phyloP scores from a whole-genome alignment of 2,113 vertebrate genomes.

The Sylvietta virens region DNA sequence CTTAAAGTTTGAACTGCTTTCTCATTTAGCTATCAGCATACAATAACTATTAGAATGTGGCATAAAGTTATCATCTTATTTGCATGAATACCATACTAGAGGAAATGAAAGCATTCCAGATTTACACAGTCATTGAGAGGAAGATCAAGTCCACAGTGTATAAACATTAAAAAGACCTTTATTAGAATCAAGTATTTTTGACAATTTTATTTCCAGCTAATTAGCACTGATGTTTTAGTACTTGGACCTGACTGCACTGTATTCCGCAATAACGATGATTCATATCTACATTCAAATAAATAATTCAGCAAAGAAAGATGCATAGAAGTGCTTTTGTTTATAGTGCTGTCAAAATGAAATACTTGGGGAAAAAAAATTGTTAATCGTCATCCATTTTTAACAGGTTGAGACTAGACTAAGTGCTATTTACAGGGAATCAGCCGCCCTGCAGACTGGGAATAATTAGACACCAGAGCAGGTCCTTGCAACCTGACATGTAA shows the following conservation, averaged over 20 bases:
- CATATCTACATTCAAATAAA: slow-evolving; percentile 51
- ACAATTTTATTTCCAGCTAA: slow-evolving; percentile 69
- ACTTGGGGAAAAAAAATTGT: neutral
- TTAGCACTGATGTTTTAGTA: slow-evolving; percentile 49
- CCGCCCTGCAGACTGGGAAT: neutral
- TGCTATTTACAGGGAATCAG: neutral
- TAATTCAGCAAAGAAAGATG: slow-evolving; percentile 40
- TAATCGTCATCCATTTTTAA: neutral
- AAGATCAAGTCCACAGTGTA: slow-evolving; percentile 7
- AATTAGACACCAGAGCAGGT: neutral
- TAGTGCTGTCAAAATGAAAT: slow-evolving; percentile 7
- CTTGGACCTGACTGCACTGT: slow-evolving; percentile 4
- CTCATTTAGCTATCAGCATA: neutral
- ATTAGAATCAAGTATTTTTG: slow-evolving; percentile 57
- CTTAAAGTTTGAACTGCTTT: neutral
- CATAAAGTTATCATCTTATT: neutral
- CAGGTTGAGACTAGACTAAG: neutral
- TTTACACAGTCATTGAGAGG: neutral
- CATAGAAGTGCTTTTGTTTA: slow-evolving; percentile 35
- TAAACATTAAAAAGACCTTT: slow-evolving; percentile 30
- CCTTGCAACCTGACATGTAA: neutral
- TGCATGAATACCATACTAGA: neutral
- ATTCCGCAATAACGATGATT: slow-evolving; percentile 1
- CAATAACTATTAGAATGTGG: neutral
- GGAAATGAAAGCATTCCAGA: neutral